Evolutionary conservation across 2,888 invertebrate genomes (phyloP).

Genomic region (Ennomos fuscantarius): DNA sequence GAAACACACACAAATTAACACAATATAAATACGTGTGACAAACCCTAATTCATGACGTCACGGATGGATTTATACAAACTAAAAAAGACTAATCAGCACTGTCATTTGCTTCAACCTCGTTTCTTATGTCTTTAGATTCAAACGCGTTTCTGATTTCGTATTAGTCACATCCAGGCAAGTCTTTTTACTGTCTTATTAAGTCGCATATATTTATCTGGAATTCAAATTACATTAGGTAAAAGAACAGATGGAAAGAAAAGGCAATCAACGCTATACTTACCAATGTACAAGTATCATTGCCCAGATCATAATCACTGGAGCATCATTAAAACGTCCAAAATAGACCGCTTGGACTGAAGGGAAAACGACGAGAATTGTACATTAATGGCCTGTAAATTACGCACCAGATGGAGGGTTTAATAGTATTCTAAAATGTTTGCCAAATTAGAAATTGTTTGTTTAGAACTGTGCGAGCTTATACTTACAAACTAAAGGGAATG

Average conservation of each 20-base stretch:
- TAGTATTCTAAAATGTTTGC: slow-evolving; percentile 33
- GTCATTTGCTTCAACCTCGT: not conserved
- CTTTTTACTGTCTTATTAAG: no score
- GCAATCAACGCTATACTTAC: no score
- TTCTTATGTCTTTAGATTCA: not conserved
- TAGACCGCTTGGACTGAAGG: slow-evolving; percentile 27
- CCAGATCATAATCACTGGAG: slow-evolving; percentile 22
- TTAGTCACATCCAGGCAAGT: no score
- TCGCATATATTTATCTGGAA: no score
- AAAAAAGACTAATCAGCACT: not conserved
- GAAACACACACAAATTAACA: no score
- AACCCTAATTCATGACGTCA: no score
- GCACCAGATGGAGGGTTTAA: slow-evolving; percentile 35
- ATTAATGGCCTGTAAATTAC: slow-evolving; percentile 39
- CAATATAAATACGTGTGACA: no score
- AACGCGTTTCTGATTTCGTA: no score
- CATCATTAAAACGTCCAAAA: slow-evolving; percentile 32
- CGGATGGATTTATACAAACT: no score
- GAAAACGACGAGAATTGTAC: slow-evolving; percentile 31
- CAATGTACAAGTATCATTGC: slow-evolving; percentile 14
- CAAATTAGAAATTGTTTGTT: slow-evolving; percentile 29
- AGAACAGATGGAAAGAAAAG: no score
- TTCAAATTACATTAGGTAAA: no score
- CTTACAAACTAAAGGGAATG: not conserved
- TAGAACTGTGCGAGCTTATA: slow-evolving; percentile 6